Evolutionary conservation across 2,797 vertebrate species (phyloP).

Genomic region (Tapirus indicus): DNA sequence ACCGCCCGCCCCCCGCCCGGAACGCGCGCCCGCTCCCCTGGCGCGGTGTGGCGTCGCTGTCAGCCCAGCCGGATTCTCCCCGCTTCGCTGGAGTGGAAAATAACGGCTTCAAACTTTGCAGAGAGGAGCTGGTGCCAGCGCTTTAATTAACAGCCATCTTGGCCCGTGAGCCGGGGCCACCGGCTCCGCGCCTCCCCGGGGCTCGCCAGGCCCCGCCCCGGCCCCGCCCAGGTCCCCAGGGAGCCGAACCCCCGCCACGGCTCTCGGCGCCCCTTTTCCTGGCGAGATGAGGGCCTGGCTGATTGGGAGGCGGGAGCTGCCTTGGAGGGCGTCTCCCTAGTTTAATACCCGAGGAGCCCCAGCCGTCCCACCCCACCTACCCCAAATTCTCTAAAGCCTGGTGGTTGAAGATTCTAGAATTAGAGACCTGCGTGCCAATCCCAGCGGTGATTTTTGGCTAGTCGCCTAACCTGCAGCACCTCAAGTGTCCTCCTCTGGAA

Average conservation of each 20-base stretch:
- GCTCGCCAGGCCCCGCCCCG: constrained; percentile 2
- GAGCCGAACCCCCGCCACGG: neutral
- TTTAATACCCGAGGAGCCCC: neutral
- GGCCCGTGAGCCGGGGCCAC: constrained; percentile 73
- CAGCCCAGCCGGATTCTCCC: constrained; percentile 86
- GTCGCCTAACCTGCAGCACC: neutral
- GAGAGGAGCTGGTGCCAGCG: constrained; percentile 83
- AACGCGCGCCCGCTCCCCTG: constrained; percentile 72
- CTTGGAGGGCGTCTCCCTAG: neutral
- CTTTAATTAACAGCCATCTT: constrained; percentile 87
- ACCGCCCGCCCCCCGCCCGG: neutral
- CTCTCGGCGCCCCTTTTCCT: neutral
- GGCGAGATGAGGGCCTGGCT: neutral
- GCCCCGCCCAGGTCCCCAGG: neutral
- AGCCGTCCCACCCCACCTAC: neutral
- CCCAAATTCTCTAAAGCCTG: neutral
- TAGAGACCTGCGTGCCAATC: neutral
- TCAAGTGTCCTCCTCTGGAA: neutral
- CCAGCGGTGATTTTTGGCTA: neutral
- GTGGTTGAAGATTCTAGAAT: neutral
- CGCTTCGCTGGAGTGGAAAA: constrained; percentile 88
- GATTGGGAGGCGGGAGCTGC: neutral
- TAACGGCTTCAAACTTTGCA: constrained; percentile 86
- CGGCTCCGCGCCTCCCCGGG: constrained; percentile 43
- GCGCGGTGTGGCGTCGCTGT: constrained; percentile 78